A percentile compares a stretch with the other conserved stretches of the same genome.
phyloP scores from a whole-genome alignment of 2,888 invertebrate genomes.

The Parnassius mnemosyne region DNA sequence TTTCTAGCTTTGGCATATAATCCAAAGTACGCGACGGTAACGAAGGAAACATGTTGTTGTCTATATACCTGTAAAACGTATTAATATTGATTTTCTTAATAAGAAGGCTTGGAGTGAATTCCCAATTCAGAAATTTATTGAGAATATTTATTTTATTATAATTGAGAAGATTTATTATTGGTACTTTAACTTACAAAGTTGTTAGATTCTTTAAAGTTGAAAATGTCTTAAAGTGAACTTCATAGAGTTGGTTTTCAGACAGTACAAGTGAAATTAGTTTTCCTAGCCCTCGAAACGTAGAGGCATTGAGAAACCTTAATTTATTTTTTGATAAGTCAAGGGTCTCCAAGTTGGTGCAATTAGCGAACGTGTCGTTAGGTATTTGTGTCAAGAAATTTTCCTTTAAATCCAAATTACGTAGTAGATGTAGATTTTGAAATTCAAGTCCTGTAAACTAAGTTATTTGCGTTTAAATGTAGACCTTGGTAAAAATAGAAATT shows the following conservation, averaged over 20 bases:
- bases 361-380: constrained; percentile 81
- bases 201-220: constrained; percentile 82
- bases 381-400: constrained; percentile 82
- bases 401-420: constrained; percentile 85
- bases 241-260: constrained; percentile 85
- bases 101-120: constrained; percentile 1
- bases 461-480: neutral
- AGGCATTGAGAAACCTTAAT: constrained; percentile 81
- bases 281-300: constrained; percentile 81
- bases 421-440: constrained; percentile 73
- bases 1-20: constrained; percentile 81
- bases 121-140: no score
- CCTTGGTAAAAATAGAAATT: neutral
- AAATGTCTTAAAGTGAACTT: constrained; percentile 83
- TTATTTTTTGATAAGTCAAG: constrained; percentile 85
- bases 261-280: constrained; percentile 84
- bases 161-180: no score
- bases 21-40: constrained; percentile 85
- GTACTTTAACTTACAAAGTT: constrained; percentile 82
- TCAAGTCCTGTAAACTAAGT: constrained; percentile 79
- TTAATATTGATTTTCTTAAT: neutral
- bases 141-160: no score
- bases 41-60: constrained; percentile 86
- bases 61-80: constrained; percentile 82
- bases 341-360: constrained; percentile 81